A percentile compares a stretch with the other conserved stretches of the same genome.
phyloP scores from a whole-genome alignment of 2,888 invertebrate species.

The Cotesia congregata region DNA sequence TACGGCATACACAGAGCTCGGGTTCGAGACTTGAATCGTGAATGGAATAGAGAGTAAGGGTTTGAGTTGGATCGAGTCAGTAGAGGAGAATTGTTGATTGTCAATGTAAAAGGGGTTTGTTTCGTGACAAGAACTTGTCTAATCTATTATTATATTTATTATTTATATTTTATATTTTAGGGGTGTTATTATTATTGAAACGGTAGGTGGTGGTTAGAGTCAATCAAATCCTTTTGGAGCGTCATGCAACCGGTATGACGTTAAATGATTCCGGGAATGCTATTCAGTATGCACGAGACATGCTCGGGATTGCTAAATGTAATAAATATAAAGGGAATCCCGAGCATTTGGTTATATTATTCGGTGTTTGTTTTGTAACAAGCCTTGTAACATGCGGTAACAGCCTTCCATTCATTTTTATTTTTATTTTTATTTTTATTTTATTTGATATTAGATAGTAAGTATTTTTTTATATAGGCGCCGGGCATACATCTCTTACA shows the following conservation, averaged over 20 bases:
- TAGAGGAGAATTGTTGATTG: slow-evolving; percentile 27
- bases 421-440: slow-evolving; percentile 16
- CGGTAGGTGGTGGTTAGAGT: background rate
- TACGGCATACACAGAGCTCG: slow-evolving; percentile 14
- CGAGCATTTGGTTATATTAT: slow-evolving; percentile 7
- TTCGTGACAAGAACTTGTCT: slow-evolving; percentile 14
- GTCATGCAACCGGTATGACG: background rate
- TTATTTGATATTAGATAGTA: background rate
- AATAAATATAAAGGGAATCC: slow-evolving; percentile 8
- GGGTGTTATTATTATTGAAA: background rate
- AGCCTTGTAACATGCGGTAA: slow-evolving; percentile 18
- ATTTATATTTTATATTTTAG: background rate
- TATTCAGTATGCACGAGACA: slow-evolving; percentile 18
- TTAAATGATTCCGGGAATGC: slow-evolving; percentile 20
- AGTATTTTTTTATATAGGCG: background rate
- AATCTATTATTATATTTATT: slow-evolving; percentile 5
- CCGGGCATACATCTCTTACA: background rate
- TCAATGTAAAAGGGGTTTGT: slow-evolving; percentile 16
- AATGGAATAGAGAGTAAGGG: slow-evolving; percentile 21
- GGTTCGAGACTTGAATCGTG: slow-evolving; percentile 22
- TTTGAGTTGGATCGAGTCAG: slow-evolving; percentile 32
- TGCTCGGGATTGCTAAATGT: background rate
- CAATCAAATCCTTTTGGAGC: too few species aligned
- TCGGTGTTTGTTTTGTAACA: slow-evolving; percentile 2
- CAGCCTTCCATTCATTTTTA: slow-evolving; percentile 4